A percentile compares a stretch with the other conserved stretches of the same genome.
These are phyloP conservation scores for Dipodomys stephensi DNA, from an alignment of 2,113 vertebrate species.

Conservation along the genomic window DNA sequence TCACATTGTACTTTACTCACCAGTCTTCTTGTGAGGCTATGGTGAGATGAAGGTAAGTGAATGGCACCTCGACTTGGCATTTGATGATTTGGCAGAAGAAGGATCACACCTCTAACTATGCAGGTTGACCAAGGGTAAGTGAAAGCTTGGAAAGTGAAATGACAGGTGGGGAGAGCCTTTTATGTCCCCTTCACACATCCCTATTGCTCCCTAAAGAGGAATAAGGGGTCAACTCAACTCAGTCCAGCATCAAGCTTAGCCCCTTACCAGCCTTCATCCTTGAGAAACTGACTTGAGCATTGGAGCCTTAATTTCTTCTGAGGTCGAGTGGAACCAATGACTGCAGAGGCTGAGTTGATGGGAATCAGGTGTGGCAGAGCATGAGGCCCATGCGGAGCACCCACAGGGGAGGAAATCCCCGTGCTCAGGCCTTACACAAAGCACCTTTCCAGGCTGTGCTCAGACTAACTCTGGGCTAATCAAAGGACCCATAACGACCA, in stretches of 20 bases:
- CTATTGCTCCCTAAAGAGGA: not conserved
- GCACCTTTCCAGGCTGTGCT: not conserved
- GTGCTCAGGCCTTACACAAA: not conserved
- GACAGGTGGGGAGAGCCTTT: accelerated
- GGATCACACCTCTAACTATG: too few species aligned
- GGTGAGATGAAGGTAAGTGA: not conserved
- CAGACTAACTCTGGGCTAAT: not conserved
- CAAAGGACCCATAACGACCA: not conserved
- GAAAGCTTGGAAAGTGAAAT: not conserved
- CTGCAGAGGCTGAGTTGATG: not conserved
- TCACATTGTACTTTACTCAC: not conserved
- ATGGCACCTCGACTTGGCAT: accelerated
- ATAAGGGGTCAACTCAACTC: not conserved
- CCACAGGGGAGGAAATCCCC: not conserved
- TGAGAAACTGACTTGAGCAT: not conserved
- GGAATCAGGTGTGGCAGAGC: not conserved
- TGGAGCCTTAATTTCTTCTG: not conserved
- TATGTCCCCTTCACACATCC: not conserved
- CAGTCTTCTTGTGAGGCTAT: not conserved
- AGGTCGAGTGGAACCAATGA: not conserved
- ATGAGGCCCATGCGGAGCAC: accelerated
- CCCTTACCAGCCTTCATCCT: not conserved
- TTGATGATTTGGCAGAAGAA: accelerated
- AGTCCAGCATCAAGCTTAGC: not conserved
- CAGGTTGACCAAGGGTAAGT: not conserved